These are phyloP conservation scores for Deilephila elpenor DNA, from an alignment of 2,888 invertebrate species.

Conservation along the genomic window DNA sequence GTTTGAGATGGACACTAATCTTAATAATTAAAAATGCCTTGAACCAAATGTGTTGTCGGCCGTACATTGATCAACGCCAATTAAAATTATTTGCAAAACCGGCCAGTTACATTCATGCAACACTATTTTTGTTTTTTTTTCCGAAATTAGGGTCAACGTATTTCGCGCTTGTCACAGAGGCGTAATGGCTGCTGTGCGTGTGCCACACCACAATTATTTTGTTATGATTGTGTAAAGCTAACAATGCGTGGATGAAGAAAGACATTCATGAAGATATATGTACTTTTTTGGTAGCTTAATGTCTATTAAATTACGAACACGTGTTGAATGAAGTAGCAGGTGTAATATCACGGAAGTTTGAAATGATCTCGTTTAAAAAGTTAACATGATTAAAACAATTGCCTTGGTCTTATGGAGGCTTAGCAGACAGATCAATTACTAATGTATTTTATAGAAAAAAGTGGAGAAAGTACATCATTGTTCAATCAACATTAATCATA, in stretches of 20 bases:
- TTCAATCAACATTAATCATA: too few species aligned
- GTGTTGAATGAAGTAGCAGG: background rate
- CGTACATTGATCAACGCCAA: constrained; percentile 23
- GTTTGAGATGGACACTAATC: constrained; percentile 7
- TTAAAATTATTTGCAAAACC: constrained; percentile 22
- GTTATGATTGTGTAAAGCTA: constrained; percentile 45
- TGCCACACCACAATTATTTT: constrained; percentile 38
- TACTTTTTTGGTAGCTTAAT: constrained; percentile 3
- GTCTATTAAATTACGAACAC: background rate
- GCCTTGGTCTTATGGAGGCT: too few species aligned
- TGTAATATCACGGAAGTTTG: background rate
- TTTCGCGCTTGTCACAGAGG: constrained; percentile 42
- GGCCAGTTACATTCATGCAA: constrained; percentile 14
- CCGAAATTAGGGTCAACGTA: constrained; percentile 41
- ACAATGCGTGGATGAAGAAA: constrained; percentile 27
- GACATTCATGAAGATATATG: constrained; percentile 9
- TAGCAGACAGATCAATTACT: too few species aligned
- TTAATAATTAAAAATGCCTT: constrained; percentile 23
- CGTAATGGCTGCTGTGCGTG: constrained; percentile 44
- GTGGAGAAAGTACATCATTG: too few species aligned
- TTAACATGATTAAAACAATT: background rate
- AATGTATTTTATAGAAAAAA: too few species aligned
- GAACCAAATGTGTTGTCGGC: constrained; percentile 24
- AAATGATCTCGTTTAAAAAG: background rate
- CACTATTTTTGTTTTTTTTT: constrained; percentile 24